Percentiles rank a stretch among this genome's conserved stretches.
Evolutionary conservation across 2,888 invertebrate species (phyloP).

Genomic region (Lucinisca nassula): DNA sequence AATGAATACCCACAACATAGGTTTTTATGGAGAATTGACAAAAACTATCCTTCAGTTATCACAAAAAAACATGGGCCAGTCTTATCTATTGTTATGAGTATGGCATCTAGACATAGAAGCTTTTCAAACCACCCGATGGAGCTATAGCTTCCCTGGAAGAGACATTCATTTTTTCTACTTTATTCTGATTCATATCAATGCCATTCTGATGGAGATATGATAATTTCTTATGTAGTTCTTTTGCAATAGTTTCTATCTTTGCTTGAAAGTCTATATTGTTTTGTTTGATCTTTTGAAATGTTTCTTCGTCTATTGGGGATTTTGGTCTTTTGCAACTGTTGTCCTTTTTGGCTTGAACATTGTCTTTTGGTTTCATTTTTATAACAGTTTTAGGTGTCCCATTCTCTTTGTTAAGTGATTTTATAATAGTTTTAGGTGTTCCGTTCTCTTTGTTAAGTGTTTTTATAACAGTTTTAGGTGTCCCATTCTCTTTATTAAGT

Average conservation of each 20-base stretch:
- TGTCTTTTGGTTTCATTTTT: no score
- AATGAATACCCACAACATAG: no score
- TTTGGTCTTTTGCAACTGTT: not conserved
- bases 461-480: not conserved
- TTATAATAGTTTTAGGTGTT: no score
- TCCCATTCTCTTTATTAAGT: no score
- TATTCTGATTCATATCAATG: not conserved
- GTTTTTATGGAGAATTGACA: no score
- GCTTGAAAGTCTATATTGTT: not conserved
- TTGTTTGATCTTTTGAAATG: constrained; percentile 6
- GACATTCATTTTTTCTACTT: not conserved
- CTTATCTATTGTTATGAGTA: no score
- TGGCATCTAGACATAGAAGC: constrained; percentile 32
- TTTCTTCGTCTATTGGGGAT: not conserved
- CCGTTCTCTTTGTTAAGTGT: not conserved
- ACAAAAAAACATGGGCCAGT: no score
- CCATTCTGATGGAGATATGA: not conserved
- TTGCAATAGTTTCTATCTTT: not conserved
- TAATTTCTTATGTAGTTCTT: constrained; percentile 3
- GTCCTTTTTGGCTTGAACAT: not conserved
- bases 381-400: no score
- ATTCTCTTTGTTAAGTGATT: no score
- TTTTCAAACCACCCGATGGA: constrained; percentile 20
- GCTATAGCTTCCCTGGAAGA: not conserved
- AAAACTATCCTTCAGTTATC: no score